Evolutionary conservation across 1,140 invertebrate species (phyloP).

Genomic region (Anastatus disparis): DNA sequence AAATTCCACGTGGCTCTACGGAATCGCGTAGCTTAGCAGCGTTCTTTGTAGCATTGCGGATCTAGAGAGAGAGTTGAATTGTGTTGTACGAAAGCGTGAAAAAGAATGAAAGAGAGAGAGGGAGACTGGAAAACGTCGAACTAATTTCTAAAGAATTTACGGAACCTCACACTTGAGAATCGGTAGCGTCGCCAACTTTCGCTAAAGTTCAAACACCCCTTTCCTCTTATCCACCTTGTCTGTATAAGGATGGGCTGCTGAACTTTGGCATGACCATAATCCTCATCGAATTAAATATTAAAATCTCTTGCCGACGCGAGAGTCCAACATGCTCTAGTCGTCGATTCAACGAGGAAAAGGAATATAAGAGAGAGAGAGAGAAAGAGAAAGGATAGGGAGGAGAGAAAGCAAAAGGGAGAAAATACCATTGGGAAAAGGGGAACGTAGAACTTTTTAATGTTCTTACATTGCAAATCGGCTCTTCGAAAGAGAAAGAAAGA

Average conservation of each 20-base stretch:
- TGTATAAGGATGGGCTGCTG: neutral
- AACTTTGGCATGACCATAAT: conserved; percentile 21
- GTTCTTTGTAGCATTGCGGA: neutral
- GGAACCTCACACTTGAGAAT: neutral
- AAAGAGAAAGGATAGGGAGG: too few species aligned
- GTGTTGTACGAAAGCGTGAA: too few species aligned
- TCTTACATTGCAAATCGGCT: conserved; percentile 6
- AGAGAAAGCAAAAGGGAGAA: too few species aligned
- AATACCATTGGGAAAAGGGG: neutral
- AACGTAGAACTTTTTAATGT: neutral
- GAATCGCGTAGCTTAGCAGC: neutral
- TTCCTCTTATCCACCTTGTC: neutral
- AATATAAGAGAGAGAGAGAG: too few species aligned
- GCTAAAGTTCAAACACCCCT: neutral
- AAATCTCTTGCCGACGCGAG: neutral
- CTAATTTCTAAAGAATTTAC: conserved; percentile 15
- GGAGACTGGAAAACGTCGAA: neutral
- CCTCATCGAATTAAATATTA: conserved; percentile 21
- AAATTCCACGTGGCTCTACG: neutral
- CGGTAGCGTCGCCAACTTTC: neutral
- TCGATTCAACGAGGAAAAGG: too few species aligned
- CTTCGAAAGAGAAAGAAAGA: neutral
- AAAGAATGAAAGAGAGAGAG: too few species aligned
- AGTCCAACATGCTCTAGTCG: neutral
- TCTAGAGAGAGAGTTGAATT: too few species aligned